phyloP scores from a whole-genome alignment of 2,113 vertebrate species.

The Phasianus colchicus region DNA sequence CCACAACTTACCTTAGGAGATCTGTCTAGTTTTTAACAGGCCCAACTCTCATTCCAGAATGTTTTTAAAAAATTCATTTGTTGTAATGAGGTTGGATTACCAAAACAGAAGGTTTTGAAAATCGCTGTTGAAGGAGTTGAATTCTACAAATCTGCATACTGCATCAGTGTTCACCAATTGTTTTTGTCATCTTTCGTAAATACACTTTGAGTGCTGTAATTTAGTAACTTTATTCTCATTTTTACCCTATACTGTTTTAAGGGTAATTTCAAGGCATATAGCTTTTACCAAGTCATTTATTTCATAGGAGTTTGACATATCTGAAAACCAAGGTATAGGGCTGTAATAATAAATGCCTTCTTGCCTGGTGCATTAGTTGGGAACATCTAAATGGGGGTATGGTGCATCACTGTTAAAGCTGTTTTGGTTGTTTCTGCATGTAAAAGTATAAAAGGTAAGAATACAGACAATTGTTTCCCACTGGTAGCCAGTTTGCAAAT shows the following conservation, averaged over 20 bases:
- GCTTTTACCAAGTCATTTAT: not conserved
- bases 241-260: not conserved
- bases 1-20: not conserved
- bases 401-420: not conserved
- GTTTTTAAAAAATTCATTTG: not conserved
- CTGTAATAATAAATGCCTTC: not conserved
- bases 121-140: not conserved
- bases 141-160: not conserved
- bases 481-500: not conserved
- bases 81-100: not conserved
- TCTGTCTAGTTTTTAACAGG: not conserved
- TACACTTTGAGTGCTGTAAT: not conserved
- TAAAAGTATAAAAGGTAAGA: not conserved
- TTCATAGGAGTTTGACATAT: not conserved
- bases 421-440: not conserved
- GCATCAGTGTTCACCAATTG: not conserved
- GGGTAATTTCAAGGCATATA: not conserved
- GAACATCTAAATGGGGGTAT: not conserved
- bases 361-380: not conserved
- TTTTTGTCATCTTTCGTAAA: not conserved
- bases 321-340: not conserved
- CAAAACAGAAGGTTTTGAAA: not conserved
- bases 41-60: not conserved
- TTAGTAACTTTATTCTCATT: not conserved
- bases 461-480: not conserved